These are phyloP conservation scores for Nanorana parkeri DNA, from an alignment of 2,113 vertebrate species.

Conservation along the genomic window DNA sequence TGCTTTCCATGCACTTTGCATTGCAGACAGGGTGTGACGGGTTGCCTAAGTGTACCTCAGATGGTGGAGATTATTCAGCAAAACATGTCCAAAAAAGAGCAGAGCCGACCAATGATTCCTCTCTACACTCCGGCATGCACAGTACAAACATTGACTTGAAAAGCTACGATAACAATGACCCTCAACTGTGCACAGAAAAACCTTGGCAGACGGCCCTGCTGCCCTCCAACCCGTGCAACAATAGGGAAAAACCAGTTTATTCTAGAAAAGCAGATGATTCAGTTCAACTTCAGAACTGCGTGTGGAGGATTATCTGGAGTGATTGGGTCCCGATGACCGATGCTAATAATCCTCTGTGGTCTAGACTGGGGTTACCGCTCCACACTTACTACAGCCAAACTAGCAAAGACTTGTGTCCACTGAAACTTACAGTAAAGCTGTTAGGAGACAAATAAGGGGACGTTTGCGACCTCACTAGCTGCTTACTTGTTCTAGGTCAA, in stretches of 20 bases:
- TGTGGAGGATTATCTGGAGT: neutral
- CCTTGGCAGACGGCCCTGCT: slow-evolving; percentile 12
- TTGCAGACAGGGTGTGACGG: slow-evolving; percentile 1
- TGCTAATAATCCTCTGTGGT: neutral
- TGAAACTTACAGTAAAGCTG: too few relatives aligned
- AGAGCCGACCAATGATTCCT: slow-evolving; percentile 6
- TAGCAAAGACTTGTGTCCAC: too few relatives aligned
- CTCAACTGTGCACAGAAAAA: slow-evolving; percentile 4
- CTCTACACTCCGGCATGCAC: slow-evolving; percentile 14
- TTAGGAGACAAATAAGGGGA: too few relatives aligned
- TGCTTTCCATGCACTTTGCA: slow-evolving; percentile 32
- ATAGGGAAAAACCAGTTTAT: neutral
- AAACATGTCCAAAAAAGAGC: neutral
- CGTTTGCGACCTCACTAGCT: too few relatives aligned
- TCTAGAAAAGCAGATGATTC: slow-evolving; percentile 22
- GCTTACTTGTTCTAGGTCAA: too few relatives aligned
- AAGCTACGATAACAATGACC: slow-evolving; percentile 22
- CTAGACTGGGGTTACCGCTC: neutral
- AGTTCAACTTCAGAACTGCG: neutral
- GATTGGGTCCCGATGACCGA: neutral
- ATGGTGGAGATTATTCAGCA: too few relatives aligned
- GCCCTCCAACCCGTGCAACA: neutral
- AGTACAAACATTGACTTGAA: slow-evolving; percentile 21
- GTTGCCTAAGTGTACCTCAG: neutral
- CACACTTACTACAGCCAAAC: neutral